Evolutionary conservation across 2,797 vertebrate species (phyloP), one percentile per base, ranked within the genome.

Genomic region (Anniella stebbinsi): DNA sequence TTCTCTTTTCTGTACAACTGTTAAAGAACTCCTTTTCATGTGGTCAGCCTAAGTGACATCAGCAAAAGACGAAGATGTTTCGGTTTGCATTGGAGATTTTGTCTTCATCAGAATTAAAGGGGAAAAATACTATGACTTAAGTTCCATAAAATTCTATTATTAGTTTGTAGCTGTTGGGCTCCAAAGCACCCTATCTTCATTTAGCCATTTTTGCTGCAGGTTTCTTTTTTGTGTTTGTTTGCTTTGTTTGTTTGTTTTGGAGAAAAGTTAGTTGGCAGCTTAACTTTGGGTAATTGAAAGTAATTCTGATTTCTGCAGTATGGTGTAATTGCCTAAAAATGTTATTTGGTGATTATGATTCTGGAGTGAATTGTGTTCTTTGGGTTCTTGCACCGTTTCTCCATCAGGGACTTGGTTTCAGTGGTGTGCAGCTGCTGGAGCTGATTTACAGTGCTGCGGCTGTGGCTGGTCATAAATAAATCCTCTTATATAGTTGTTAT

Each of bases 401-500:
- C 94, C 97, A 97, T 97, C 92, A 82, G 98, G 98, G 98, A 98
- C 97, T 97, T 94, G 95, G 97, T 98, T 97, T 98, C 97, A 95
- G 97, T 91, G 92, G 95, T 80, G 97, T 98, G 96, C 97, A 97
- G 97, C 96, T 98, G 97, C 95, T 97, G 92, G 90, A 97, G 97
- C 97, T 97, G 98, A 98, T 98, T 97, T 98, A 98, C 97, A 97
- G 97, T 96, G 97, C 97, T 96, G 98, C 96, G 98, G 98, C 98
- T 98, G 98, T 98, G 98, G 98, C 98, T 98, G 97, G 98, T 98
- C 98, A 98, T 98, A 98, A 99, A 98, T 98, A 98, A 98, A 98
- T 97, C 98, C 98, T 98, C 98, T 98, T 98, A 97, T 98, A 98
- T 98, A 98, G 98, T 98, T 97, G 98, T 97, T 98, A 98, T 98